Conservation (phyloP, 2,888 invertebrate species). For the Dascillus cervinus region DNA sequence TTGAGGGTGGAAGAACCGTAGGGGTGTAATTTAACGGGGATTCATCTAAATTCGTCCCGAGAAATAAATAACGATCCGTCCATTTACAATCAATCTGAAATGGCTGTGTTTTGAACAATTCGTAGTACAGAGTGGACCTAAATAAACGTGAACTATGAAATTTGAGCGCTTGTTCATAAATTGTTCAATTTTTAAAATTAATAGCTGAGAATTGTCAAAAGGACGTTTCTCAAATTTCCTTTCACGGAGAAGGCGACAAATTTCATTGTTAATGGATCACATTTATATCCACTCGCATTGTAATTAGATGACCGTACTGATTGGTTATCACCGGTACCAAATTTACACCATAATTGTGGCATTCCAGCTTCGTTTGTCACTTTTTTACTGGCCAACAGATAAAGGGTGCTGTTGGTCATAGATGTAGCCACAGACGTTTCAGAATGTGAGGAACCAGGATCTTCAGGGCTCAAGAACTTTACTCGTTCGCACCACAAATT, state of each 20-base stretch:
- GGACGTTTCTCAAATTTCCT: too few relatives aligned
- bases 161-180: too few relatives aligned
- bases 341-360: constrained; percentile 37
- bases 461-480: constrained; percentile 39
- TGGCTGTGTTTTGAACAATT: neutral
- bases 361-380: constrained; percentile 28
- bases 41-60: constrained; percentile 44
- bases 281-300: too few relatives aligned
- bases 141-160: too few relatives aligned
- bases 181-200: too few relatives aligned
- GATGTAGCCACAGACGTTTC: constrained; percentile 49
- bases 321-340: constrained; percentile 32
- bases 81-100: constrained; percentile 39
- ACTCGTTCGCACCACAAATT: constrained; percentile 52
- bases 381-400: constrained; percentile 38
- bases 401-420: constrained; percentile 42
- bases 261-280: too few relatives aligned
- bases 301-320: too few relatives aligned
- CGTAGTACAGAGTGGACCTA: too few relatives aligned
- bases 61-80: constrained; percentile 50
- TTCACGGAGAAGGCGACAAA: too few relatives aligned
- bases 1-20: constrained; percentile 34
- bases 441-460: constrained; percentile 43
- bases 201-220: too few relatives aligned
- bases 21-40: constrained; percentile 37